Base-by-base conservation (phyloP, 2,888 invertebrate genomes). In the Clanis bilineata region DNA sequence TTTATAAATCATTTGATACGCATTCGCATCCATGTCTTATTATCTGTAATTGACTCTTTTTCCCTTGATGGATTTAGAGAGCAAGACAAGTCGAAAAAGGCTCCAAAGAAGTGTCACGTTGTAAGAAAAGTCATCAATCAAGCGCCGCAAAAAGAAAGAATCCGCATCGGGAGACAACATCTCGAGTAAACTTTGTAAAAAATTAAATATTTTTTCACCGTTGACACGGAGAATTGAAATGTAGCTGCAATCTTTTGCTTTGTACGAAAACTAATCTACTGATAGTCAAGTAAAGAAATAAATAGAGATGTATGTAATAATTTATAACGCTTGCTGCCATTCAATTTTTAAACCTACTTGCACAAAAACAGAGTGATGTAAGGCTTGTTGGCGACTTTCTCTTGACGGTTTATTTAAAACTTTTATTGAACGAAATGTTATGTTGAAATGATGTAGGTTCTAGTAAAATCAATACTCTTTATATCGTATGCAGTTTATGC, bases 41-140 rank as follows among this genome's bases (percentile, higher is more conserved):
- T 79, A 71, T 72, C 71, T 74, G 75, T 80, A 79, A 80, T 79
- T 80, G 79, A 79, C 77, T 83, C 73, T 62, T 63, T 67, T 61
- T 60, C 64, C 68, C 69, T 77, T 77, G 76, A 79, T 78, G 77
- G 77, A 76, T 82, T 76, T 74, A 74, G 73, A 76, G 67, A 75
- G 73, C 73, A 74, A 72, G 67, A 69, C 72, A 66, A 72, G 69
- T 70, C 64, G 69, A 80, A 75, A 82, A 78, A 73, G 74, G 71
- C 61, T 71, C 69, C 70, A 74, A 73, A 73, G 66, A 82, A 80
- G 74, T 80, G 86, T 84, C 85, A 79, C 79, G 70, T 67, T 76
- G 74, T 78, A 79, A 80, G 83, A 81, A 83, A 85, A 82, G 73
- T 83, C 86, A 90, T 89, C 86, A 87, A 88, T 90, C 88, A 89